phyloP scores from a whole-genome alignment of 1,140 invertebrate genomes.

The Tetragnatha versicolor region DNA sequence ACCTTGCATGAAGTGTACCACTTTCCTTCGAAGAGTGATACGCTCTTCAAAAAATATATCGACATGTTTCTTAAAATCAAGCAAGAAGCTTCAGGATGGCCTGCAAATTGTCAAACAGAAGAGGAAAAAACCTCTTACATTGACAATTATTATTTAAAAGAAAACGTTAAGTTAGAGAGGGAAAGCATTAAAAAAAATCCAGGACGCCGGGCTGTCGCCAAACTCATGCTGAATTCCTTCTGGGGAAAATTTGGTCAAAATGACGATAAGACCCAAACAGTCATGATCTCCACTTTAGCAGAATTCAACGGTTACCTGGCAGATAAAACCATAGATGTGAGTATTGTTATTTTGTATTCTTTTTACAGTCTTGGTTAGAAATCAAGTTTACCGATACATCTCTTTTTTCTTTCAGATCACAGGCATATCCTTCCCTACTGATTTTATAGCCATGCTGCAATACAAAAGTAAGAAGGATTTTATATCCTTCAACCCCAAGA shows the following conservation, averaged over 20 bases:
- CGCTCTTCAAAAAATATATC: too few relatives aligned
- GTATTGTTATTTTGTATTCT: not conserved
- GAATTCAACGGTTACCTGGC: not conserved
- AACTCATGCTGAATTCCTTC: constrained; percentile 22
- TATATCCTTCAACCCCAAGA: not conserved
- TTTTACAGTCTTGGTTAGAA: not conserved
- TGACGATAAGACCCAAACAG: not conserved
- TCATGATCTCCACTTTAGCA: not conserved
- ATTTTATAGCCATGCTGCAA: not conserved
- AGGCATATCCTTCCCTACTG: not conserved
- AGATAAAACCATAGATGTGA: not conserved
- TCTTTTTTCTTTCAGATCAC: not conserved
- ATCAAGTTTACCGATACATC: not conserved
- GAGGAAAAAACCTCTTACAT: not conserved
- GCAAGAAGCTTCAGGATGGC: too few relatives aligned
- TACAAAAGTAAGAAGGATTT: not conserved
- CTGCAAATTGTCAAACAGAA: not conserved
- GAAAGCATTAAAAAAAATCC: not conserved
- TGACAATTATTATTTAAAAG: not conserved
- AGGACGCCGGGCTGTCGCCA: not conserved
- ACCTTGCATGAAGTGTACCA: too few relatives aligned
- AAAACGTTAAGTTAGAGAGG: not conserved
- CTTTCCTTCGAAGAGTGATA: too few relatives aligned
- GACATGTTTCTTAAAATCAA: too few relatives aligned
- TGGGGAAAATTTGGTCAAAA: constrained; percentile 19